phyloP scores from a whole-genome alignment of 2,797 vertebrate species.

The Chrysocyon brachyurus region DNA sequence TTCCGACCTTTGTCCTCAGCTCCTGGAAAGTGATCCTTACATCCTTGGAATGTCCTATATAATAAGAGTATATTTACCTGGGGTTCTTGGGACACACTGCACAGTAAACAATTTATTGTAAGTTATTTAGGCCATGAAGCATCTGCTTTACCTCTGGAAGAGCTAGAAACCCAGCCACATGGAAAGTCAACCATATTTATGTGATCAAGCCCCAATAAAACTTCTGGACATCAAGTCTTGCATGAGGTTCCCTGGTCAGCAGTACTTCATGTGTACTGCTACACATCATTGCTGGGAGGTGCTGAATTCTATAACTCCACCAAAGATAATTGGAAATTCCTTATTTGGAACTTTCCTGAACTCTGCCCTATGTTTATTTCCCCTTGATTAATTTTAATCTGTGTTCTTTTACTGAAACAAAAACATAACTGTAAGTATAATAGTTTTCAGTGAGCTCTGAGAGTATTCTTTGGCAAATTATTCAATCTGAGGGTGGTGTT shows the following conservation, averaged over 20 bases:
- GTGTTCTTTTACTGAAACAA: neutral
- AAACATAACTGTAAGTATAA: neutral
- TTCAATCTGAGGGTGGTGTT: neutral
- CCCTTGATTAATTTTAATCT: neutral
- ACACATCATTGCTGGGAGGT: accelerated
- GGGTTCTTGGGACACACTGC: neutral
- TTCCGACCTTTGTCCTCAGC: neutral
- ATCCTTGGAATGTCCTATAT: neutral
- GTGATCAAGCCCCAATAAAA: neutral
- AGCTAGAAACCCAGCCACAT: neutral
- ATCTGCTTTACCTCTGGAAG: neutral
- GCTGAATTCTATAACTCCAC: too few relatives aligned
- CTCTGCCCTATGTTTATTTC: neutral
- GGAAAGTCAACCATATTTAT: neutral
- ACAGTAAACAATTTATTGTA: neutral
- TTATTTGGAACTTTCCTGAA: neutral
- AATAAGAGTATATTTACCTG: neutral
- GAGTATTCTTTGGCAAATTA: neutral
- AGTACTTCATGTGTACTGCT: neutral
- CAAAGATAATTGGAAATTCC: neutral
- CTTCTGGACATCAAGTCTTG: neutral
- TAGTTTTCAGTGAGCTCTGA: neutral
- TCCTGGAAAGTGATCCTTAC: neutral
- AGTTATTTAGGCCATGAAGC: neutral
- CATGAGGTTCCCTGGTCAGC: neutral